Evolutionary conservation across 1,140 invertebrate species (phyloP).

Genomic region (Ceratoteleas bidentatus): DNA sequence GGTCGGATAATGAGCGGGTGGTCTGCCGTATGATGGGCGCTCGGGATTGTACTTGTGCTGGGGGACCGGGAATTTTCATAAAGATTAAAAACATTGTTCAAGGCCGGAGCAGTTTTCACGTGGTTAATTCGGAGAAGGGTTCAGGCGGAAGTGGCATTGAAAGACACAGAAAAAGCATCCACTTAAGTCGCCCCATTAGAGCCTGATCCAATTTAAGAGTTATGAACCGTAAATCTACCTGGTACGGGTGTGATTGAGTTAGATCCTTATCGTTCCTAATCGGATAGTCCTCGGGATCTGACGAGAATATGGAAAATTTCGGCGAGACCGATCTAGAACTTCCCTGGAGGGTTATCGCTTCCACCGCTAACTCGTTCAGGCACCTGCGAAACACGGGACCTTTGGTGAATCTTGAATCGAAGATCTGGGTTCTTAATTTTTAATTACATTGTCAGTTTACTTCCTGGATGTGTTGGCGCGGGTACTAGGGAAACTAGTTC

Average conservation of each 20-base stretch:
- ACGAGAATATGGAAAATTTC: constrained; percentile 6
- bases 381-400: constrained; percentile 28
- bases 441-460: constrained; percentile 7
- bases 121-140: constrained; percentile 36
- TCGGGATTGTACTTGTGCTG: constrained; percentile 47
- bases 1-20: constrained; percentile 58
- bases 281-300: constrained; percentile 41
- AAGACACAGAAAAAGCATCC: constrained; percentile 57
- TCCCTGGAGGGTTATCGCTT: constrained; percentile 29
- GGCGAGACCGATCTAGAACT: constrained; percentile 22
- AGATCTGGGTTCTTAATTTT: not conserved
- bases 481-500: constrained; percentile 4
- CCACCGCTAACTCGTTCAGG: constrained; percentile 30
- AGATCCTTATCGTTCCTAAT: constrained; percentile 54
- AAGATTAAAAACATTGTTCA: constrained; percentile 55
- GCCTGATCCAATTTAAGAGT: constrained; percentile 40
- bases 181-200: constrained; percentile 23
- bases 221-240: constrained; percentile 50
- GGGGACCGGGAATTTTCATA: constrained; percentile 52
- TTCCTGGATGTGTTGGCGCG: constrained; percentile 5
- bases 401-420: not conserved
- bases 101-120: constrained; percentile 20
- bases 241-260: constrained; percentile 44
- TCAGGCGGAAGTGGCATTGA: constrained; percentile 34
- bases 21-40: constrained; percentile 47